These are phyloP conservation scores for Epistrophe eligans DNA, from an alignment of 2,888 invertebrate genomes.

Conservation along the genomic window DNA sequence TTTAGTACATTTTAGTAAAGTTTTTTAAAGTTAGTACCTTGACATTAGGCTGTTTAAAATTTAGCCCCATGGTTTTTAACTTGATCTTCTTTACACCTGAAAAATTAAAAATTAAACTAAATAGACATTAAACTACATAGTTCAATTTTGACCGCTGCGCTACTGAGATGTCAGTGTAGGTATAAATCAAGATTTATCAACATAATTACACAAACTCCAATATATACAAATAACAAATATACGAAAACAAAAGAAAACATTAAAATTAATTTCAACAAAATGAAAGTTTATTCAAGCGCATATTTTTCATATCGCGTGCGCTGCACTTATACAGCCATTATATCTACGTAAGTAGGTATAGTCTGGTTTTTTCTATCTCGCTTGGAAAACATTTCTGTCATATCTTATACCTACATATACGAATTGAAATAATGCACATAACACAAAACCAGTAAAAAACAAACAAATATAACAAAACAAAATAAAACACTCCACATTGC, in stretches of 20 bases:
- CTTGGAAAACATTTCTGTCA: slow-evolving; percentile 27
- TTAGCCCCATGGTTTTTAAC: too few relatives aligned
- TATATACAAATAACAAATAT: neutral
- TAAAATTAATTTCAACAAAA: slow-evolving; percentile 70
- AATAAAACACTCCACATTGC: slow-evolving; percentile 12
- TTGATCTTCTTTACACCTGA: too few relatives aligned
- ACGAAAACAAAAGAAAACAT: slow-evolving; percentile 57
- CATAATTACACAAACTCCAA: slow-evolving; percentile 11
- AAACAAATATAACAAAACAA: slow-evolving; percentile 35
- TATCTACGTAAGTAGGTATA: neutral
- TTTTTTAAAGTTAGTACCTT: too few relatives aligned
- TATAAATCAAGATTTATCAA: neutral
- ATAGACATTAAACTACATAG: too few relatives aligned
- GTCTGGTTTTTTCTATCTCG: neutral
- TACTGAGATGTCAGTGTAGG: neutral
- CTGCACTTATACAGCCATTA: neutral
- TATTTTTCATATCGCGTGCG: slow-evolving; percentile 49
- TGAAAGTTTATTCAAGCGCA: slow-evolving; percentile 70
- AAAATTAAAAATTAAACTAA: too few relatives aligned
- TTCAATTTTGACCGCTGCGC: too few relatives aligned
- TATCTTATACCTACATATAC: slow-evolving; percentile 28
- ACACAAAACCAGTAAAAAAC: slow-evolving; percentile 35
- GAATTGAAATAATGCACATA: slow-evolving; percentile 62
- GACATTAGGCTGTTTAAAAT: too few relatives aligned
- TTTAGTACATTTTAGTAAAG: too few relatives aligned